Percentiles rank a stretch among this genome's conserved stretches.
Evolutionary conservation across 1,140 invertebrate species (phyloP).

Genomic region (Trichogramma pretiosum): DNA sequence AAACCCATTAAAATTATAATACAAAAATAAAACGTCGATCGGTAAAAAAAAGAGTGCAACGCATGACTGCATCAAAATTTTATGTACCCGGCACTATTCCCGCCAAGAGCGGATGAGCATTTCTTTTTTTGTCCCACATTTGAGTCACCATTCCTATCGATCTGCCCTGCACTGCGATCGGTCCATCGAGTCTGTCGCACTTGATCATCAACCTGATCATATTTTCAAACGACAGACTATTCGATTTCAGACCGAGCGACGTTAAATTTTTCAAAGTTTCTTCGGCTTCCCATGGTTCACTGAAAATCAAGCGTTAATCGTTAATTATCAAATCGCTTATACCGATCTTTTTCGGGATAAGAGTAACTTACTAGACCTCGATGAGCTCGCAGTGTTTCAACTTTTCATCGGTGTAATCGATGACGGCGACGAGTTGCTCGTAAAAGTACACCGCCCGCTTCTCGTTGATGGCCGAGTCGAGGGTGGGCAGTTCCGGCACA

Average conservation of each 20-base stretch:
- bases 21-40: neutral
- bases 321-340: neutral
- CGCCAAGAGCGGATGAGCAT: conserved; percentile 45
- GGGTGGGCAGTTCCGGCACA: conserved; percentile 11
- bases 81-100: conserved; percentile 73
- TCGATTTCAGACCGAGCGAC: conserved; percentile 49
- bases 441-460: conserved; percentile 55
- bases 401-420: conserved; percentile 57
- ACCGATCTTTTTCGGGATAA: conserved; percentile 2
- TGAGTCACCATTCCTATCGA: neutral
- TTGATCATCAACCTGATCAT: conserved; percentile 68
- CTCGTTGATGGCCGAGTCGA: conserved; percentile 10
- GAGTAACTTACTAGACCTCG: conserved; percentile 65
- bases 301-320: conserved; percentile 33
- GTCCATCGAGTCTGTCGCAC: conserved; percentile 53
- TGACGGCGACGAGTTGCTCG: conserved; percentile 71
- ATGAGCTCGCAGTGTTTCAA: conserved; percentile 71
- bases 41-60: neutral
- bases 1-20: too few relatives aligned
- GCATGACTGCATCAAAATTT: too few relatives aligned
- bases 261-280: conserved; percentile 53
- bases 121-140: conserved; percentile 1
- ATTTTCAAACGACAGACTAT: conserved; percentile 56
- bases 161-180: neutral
- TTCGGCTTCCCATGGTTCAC: conserved; percentile 57